A percentile compares a stretch with the other conserved stretches of the same genome.
Conservation (phyloP, 64 coral and sea anemone genomes). For the Cladopsammia gracilis region DNA sequence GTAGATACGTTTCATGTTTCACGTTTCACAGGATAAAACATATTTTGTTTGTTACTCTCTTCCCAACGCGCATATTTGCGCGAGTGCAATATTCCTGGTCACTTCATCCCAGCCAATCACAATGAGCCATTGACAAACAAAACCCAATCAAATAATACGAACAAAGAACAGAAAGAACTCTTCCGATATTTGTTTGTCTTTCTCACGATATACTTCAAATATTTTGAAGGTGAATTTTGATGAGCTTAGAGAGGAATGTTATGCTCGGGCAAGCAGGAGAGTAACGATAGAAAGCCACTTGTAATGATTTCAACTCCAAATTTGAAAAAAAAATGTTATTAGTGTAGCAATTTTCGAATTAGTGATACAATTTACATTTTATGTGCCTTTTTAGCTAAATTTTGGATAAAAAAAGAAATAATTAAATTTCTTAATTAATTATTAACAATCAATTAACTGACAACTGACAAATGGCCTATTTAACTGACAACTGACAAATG, state of each 20-base stretch:
- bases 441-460: too few species aligned
- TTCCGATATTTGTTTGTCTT: conserved; percentile 15
- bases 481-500: too few species aligned
- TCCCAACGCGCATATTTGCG: background rate
- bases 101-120: conserved; percentile 13
- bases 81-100: background rate
- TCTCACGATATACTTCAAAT: conserved; percentile 6
- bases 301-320: conserved; percentile 6
- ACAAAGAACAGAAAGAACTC: conserved; percentile 6
- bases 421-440: background rate
- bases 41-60: conserved; percentile 24
- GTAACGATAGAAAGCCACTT: background rate
- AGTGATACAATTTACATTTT: conserved; percentile 1
- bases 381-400: conserved; percentile 15
- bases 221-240: conserved; percentile 13
- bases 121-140: conserved; percentile 22
- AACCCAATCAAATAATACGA: background rate
- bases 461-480: too few species aligned
- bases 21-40: background rate
- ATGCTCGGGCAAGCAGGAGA: conserved; percentile 1
- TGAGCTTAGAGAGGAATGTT: conserved; percentile 22
- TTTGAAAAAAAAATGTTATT: background rate
- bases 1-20: background rate
- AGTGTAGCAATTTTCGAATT: conserved; percentile 20
- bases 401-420: background rate